phyloP scores from a whole-genome alignment of 1,140 invertebrate genomes.

The Bombus polaris region DNA sequence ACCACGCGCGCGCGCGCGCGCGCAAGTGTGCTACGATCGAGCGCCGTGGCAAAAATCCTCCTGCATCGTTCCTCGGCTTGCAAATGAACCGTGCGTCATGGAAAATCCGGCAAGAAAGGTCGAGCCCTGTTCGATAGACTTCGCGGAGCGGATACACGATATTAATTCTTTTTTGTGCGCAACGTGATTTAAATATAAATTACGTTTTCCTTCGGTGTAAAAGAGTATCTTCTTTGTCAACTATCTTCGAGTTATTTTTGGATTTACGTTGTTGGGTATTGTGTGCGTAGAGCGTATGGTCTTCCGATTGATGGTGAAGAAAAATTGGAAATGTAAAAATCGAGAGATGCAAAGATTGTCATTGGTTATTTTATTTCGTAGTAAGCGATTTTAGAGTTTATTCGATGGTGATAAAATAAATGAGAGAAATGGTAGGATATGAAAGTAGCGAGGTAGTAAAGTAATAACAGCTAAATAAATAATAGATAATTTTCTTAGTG shows the following conservation, averaged over 20 bases:
- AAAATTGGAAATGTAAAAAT: no score
- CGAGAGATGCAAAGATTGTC: no score
- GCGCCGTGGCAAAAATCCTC: conserved; percentile 4
- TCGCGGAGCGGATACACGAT: background rate
- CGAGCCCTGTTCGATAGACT: background rate
- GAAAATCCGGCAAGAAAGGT: conserved; percentile 4
- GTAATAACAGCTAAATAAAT: background rate
- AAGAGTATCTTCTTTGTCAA: background rate
- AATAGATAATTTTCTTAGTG: background rate
- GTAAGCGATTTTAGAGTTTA: no score
- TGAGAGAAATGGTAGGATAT: no score
- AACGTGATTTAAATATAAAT: background rate
- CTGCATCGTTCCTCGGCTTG: background rate
- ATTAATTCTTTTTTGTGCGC: background rate
- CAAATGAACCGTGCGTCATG: conserved; percentile 20
- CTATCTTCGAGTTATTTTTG: no score
- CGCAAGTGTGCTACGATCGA: background rate
- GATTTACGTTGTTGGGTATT: no score
- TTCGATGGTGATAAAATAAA: no score
- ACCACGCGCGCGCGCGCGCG: no score
- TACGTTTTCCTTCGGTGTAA: background rate
- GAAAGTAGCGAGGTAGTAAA: no score
- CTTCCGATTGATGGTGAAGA: no score
- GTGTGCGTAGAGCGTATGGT: no score
- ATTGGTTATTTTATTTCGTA: no score